Conservation (phyloP, 2,797 vertebrate genomes). For the Dromococcyx pavoninus region DNA sequence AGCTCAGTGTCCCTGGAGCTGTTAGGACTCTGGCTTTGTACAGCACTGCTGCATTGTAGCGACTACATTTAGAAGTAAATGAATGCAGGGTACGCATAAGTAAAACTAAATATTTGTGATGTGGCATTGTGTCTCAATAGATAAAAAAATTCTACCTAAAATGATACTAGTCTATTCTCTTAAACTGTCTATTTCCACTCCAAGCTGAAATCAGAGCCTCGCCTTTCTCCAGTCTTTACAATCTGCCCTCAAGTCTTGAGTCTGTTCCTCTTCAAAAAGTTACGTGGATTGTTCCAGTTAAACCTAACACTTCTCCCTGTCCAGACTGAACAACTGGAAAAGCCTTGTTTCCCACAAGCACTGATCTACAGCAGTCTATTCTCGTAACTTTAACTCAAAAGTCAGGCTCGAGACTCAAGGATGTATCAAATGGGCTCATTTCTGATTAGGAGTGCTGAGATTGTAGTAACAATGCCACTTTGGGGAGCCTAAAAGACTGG, state of each 20-base stretch:
- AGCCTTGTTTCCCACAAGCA: neutral
- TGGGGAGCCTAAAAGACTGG: neutral
- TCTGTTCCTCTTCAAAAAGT: slow-evolving; percentile 15
- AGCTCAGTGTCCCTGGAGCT: neutral
- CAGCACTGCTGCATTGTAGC: slow-evolving; percentile 2
- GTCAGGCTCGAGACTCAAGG: neutral
- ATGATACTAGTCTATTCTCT: neutral
- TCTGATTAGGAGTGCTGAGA: neutral
- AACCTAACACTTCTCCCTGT: neutral
- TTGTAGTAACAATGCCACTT: neutral
- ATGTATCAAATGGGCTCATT: neutral
- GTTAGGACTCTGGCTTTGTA: neutral
- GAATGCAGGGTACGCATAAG: slow-evolving; percentile 26
- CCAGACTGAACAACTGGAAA: neutral
- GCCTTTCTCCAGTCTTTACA: neutral
- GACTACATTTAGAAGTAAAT: slow-evolving; percentile 9
- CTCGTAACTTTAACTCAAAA: neutral
- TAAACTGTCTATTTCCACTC: neutral
- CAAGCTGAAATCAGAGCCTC: neutral
- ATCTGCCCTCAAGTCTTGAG: neutral
- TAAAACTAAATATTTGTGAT: slow-evolving; percentile 17
- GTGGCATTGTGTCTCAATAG: neutral
- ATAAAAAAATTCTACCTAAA: neutral
- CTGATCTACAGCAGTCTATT: neutral
- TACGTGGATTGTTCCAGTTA: neutral